Evolutionary conservation across 2,113 vertebrate genomes (phyloP).

Genomic region (Catharus minimus): DNA sequence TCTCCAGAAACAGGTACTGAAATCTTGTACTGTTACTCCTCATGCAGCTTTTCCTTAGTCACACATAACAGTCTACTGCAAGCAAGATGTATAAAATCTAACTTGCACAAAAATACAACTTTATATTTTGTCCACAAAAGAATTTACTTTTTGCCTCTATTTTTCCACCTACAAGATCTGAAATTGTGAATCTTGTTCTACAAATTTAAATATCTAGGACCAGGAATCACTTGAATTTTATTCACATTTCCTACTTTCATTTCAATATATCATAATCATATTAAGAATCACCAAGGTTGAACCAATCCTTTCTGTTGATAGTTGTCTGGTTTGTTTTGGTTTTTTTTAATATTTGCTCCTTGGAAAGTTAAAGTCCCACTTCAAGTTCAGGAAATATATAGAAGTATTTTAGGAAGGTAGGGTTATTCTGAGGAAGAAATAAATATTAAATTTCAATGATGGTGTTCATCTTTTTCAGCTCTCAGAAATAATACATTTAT

Average conservation of each 20-base stretch:
- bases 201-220: neutral
- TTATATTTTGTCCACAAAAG: neutral
- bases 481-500: neutral
- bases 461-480: neutral
- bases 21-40: neutral
- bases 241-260: neutral
- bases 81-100: neutral
- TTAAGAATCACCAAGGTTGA: neutral
- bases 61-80: neutral
- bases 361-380: neutral
- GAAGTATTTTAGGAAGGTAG: neutral
- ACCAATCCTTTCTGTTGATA: neutral
- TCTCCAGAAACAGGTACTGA: neutral
- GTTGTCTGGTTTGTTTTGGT: no score
- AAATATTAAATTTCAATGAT: neutral
- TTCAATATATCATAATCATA: neutral
- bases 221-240: neutral
- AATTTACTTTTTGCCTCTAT: neutral
- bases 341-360: neutral
- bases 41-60: neutral
- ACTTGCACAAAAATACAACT: neutral
- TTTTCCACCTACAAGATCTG: neutral
- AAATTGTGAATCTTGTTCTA: neutral
- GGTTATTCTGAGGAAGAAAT: neutral
- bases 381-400: neutral